Conservation (phyloP, 2,888 invertebrate species). For the Perdita meconis region DNA sequence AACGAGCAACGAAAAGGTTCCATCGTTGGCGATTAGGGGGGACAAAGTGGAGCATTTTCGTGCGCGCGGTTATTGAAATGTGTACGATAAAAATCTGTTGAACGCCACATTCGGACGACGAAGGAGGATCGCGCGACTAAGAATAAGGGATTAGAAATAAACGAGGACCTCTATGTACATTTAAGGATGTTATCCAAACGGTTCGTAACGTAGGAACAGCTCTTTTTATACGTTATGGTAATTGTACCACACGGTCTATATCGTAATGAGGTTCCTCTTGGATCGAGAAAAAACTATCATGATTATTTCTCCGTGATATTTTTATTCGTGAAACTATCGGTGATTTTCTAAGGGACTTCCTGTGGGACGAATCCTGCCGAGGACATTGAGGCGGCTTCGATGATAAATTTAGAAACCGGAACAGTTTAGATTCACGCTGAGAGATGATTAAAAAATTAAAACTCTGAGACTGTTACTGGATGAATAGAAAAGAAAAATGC, state of each 20-base stretch:
- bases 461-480: conserved; percentile 51
- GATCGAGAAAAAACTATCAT: neutral
- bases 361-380: conserved; percentile 56
- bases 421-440: conserved; percentile 20
- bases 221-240: conserved; percentile 54
- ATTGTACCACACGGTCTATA: conserved; percentile 37
- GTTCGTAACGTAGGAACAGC: conserved; percentile 41
- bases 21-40: neutral
- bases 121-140: conserved; percentile 7
- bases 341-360: conserved; percentile 48
- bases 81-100: conserved; percentile 26
- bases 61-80: conserved; percentile 25
- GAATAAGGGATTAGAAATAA: conserved; percentile 10
- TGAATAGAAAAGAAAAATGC: conserved; percentile 53
- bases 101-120: conserved; percentile 46
- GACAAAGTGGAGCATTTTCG: neutral
- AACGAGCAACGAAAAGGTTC: neutral
- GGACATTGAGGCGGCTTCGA: conserved; percentile 49
- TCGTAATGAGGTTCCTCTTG: conserved; percentile 11
- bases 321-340: conserved; percentile 49
- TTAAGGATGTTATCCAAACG: conserved; percentile 33
- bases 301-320: conserved; percentile 24
- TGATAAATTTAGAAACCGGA: conserved; percentile 28
- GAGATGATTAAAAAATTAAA: conserved; percentile 15
- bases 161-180: conserved; percentile 32